Conservation (phyloP, 2,888 invertebrate genomes). For the Apodemia zela region DNA sequence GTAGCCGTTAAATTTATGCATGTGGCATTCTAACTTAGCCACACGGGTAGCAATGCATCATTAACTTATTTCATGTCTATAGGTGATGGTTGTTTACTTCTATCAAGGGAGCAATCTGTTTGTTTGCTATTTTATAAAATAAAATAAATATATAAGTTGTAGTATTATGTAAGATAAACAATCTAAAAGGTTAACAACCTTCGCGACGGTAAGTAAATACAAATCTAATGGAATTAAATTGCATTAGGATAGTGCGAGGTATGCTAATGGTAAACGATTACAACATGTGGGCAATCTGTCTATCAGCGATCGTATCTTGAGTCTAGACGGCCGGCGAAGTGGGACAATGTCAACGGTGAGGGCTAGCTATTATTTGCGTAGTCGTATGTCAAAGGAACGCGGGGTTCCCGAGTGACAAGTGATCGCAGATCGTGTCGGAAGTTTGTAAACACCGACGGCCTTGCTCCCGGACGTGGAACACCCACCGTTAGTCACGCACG, state of each 20-base stretch:
- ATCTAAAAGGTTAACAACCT: conserved; percentile 31
- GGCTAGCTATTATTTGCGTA: conserved; percentile 76
- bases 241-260: conserved; percentile 29
- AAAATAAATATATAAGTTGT: background rate
- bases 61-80: too few relatives aligned
- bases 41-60: too few relatives aligned
- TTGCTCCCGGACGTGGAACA: conserved; percentile 51
- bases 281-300: conserved; percentile 50
- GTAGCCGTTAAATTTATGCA: too few relatives aligned
- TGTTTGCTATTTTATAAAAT: too few relatives aligned
- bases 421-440: conserved; percentile 65
- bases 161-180: background rate
- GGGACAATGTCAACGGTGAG: conserved; percentile 74
- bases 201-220: conserved; percentile 20
- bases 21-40: too few relatives aligned
- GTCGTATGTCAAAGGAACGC: conserved; percentile 59
- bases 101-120: too few relatives aligned
- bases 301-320: conserved; percentile 58
- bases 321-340: conserved; percentile 64
- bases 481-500: conserved; percentile 50
- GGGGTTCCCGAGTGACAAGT: conserved; percentile 60
- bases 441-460: conserved; percentile 76
- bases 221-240: conserved; percentile 21
- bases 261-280: conserved; percentile 42
- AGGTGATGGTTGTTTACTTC: too few relatives aligned